phyloP scores from a whole-genome alignment of 2,113 vertebrate genomes.

The Buteo buteo region DNA sequence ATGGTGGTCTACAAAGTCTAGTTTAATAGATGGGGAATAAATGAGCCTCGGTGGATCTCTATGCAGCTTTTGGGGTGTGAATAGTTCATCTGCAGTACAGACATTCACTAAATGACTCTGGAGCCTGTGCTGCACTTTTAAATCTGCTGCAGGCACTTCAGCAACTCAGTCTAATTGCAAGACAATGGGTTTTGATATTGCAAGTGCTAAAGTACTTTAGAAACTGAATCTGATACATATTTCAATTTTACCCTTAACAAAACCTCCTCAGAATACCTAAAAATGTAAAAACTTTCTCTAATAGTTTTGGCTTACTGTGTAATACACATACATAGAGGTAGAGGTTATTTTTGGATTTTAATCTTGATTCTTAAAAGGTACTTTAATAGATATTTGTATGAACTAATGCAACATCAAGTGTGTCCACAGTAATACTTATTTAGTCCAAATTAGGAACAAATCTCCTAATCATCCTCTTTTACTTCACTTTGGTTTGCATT shows the following conservation, averaged over 20 bases:
- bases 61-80: neutral
- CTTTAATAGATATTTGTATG: neutral
- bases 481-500: neutral
- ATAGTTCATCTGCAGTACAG: neutral
- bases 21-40: neutral
- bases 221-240: neutral
- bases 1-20: neutral
- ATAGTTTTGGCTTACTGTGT: neutral
- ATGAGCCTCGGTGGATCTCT: neutral
- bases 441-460: neutral
- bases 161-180: neutral
- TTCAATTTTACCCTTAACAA: neutral
- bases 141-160: neutral
- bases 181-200: neutral
- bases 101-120: neutral
- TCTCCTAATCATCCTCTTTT: neutral
- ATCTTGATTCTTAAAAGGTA: neutral
- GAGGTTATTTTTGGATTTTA: neutral
- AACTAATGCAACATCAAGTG: neutral
- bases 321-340: neutral
- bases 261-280: neutral
- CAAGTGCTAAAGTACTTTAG: neutral
- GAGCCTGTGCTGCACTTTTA: neutral
- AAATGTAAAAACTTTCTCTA: neutral
- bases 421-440: neutral